A percentile compares a stretch with the other conserved stretches of the same genome.
Evolutionary conservation across 2,888 invertebrate species (phyloP).

Genomic region (Agriopis aurantiaria): DNA sequence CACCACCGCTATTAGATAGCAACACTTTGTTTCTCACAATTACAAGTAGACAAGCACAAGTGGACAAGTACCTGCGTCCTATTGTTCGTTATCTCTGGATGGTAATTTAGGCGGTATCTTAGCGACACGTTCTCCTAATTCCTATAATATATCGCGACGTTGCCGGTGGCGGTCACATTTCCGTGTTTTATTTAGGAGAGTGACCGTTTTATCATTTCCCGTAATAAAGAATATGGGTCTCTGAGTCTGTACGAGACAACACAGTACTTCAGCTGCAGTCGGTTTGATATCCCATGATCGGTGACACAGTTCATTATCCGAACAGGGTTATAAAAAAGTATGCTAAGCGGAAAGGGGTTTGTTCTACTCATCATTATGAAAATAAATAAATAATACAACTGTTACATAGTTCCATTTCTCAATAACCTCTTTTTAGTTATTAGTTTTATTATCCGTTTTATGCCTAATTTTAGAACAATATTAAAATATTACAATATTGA

Average conservation of each 20-base stretch:
- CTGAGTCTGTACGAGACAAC: neutral
- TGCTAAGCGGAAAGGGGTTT: too few species aligned
- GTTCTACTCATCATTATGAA: too few species aligned
- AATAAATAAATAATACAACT: too few species aligned
- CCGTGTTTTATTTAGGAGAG: slow-evolving; percentile 35
- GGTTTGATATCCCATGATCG: neutral
- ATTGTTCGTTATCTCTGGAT: slow-evolving; percentile 14
- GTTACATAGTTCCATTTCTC: too few species aligned
- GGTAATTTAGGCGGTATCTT: slow-evolving; percentile 4
- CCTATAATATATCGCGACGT: slow-evolving; percentile 32
- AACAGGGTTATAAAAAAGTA: too few species aligned
- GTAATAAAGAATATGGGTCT: slow-evolving; percentile 33
- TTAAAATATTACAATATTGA: too few species aligned
- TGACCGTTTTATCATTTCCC: slow-evolving; percentile 37
- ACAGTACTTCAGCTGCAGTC: slow-evolving; percentile 5
- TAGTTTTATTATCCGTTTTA: too few species aligned
- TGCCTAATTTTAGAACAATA: too few species aligned
- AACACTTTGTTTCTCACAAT: slow-evolving; percentile 19
- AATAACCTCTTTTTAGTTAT: too few species aligned
- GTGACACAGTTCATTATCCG: too few species aligned
- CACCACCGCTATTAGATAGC: slow-evolving; percentile 16
- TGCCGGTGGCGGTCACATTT: slow-evolving; percentile 36
- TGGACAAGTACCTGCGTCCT: neutral
- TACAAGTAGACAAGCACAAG: neutral
- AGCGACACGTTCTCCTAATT: slow-evolving; percentile 31